Base-by-base conservation (phyloP, 2,888 invertebrate genomes). In the Therioaphis trifolii region DNA sequence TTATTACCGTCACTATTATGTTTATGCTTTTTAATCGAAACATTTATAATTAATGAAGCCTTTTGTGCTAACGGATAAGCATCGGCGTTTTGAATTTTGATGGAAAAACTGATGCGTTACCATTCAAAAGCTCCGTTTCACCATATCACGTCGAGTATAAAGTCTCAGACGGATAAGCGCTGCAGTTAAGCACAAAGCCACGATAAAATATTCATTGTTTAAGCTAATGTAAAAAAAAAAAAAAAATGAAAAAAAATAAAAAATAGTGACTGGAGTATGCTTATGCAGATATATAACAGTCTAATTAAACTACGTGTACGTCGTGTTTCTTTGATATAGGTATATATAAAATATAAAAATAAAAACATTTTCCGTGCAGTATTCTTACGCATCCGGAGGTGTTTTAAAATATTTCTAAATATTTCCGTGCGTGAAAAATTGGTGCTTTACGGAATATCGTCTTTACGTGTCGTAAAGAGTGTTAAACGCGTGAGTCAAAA, bases 1-100 rank as follows among this genome's bases (percentile, higher is more conserved):
- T 35, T 35, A 35, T 35, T 35, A 35, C 35, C 35, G 35, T 35
- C 15, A 11, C 52, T 21, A 21, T 52, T n/a, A 7, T 7, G 46
- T 58, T 69, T 69, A 58, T 58, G 46, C 43, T n/a, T 43, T 58
- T 69, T 71, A 80, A 80, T 80, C 79, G 79, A 80, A 80, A 80
- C 46, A 71, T 80, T 27, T 27, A 71, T 80, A 69, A 58, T 80
- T 71, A 80, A 80, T 55, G 58, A 80, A 71, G 79, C 43, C 43
- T 58, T 71, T 58, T 58, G 58, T 58, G 12, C 24, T 52, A 55
- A 79, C 77, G 49, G n/a, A n/a, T 29, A 40, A 29, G 43, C 58
- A n/a, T 75, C 55, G 24, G 63, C n/a, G 29, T 63, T 76, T 76
- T 63, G 46, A 40, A 78, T 78, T 68, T 78, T 55, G 29, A 40